A percentile compares a stretch with the other conserved stretches of the same genome.
These are phyloP conservation scores for Panurus biarmicus DNA, from an alignment of 2,113 vertebrate genomes.

Conservation along the genomic window DNA sequence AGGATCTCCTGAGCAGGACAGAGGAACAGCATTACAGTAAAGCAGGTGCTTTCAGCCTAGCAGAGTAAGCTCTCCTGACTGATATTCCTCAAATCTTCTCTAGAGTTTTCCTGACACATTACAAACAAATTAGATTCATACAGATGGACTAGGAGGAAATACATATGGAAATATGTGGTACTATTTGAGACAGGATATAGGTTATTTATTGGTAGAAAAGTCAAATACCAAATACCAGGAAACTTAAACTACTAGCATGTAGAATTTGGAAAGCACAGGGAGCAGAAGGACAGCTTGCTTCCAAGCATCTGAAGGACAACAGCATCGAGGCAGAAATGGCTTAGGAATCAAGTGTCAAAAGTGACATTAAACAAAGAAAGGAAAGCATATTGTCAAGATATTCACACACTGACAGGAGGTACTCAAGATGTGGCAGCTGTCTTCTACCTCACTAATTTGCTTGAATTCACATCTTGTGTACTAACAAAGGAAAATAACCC, in stretches of 20 bases:
- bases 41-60: not conserved
- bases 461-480: not conserved
- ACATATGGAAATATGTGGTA: not conserved
- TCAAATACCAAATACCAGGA: not conserved
- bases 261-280: not conserved
- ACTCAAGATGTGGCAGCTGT: not conserved
- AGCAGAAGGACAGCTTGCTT: not conserved
- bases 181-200: not conserved
- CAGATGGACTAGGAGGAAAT: not conserved
- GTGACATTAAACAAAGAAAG: not conserved
- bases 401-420: not conserved
- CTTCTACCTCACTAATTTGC: not conserved
- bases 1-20: constrained; percentile 82
- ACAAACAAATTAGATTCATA: not conserved
- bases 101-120: not conserved
- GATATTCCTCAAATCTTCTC: not conserved
- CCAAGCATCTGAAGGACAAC: not conserved
- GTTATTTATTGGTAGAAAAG: not conserved
- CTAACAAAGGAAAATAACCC: not conserved
- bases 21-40: not conserved
- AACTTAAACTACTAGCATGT: not conserved
- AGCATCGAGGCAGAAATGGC: not conserved
- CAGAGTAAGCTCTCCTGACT: not conserved
- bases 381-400: not conserved
- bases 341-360: not conserved